Percentiles rank a stretch among this genome's conserved stretches.
phyloP scores from a whole-genome alignment of 2,797 vertebrate species.

The Chromis chromis region DNA sequence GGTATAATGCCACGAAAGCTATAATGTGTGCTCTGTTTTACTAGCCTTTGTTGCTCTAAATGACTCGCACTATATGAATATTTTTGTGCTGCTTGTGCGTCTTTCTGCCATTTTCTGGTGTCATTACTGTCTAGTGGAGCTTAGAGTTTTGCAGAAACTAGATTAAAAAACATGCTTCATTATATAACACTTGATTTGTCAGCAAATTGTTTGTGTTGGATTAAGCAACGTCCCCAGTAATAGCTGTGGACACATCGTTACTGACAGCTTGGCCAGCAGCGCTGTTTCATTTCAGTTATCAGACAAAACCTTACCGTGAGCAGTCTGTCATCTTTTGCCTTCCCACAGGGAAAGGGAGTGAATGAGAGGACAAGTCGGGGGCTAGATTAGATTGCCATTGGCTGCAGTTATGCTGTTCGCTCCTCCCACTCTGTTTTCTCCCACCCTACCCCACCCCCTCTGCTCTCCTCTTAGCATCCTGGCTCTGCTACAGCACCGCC shows the following conservation, averaged over 20 bases:
- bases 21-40: constrained; percentile 11
- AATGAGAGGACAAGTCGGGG: constrained; percentile 15
- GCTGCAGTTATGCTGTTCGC: constrained; percentile 49
- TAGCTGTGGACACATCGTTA: constrained; percentile 12
- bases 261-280: neutral
- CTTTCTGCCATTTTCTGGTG: neutral
- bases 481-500: constrained; percentile 64
- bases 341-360: constrained; percentile 27
- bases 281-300: constrained; percentile 15
- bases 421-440: constrained; percentile 60
- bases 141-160: neutral
- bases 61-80: neutral
- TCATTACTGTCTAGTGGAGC: neutral
- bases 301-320: constrained; percentile 47
- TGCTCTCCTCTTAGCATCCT: constrained; percentile 65
- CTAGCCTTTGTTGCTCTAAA: constrained; percentile 12
- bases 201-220: neutral
- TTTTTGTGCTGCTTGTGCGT: neutral
- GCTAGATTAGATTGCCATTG: constrained; percentile 53
- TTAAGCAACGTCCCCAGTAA: neutral
- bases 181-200: neutral
- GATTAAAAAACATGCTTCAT: no score
- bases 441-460: constrained; percentile 37
- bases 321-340: constrained; percentile 43
- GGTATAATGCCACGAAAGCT: constrained; percentile 33